phyloP scores from a whole-genome alignment of 1,140 invertebrate species.

The Dolichoris vasculosae region DNA sequence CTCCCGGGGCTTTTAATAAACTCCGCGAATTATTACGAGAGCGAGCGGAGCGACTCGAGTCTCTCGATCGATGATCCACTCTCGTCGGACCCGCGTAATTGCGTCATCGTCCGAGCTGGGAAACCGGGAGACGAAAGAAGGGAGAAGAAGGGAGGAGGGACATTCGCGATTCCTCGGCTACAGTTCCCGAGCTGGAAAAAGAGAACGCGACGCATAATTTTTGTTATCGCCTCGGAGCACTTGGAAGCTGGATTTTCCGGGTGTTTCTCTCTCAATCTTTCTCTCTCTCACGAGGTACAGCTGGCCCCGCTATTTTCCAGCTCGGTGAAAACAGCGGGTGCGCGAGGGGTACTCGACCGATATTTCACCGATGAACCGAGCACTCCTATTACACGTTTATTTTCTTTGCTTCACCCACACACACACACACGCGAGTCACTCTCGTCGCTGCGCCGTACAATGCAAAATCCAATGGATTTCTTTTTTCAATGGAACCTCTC shows the following conservation, averaged over 20 bases:
- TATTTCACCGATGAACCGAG: constrained; percentile 27
- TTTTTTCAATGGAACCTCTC: constrained; percentile 18
- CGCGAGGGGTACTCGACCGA: constrained; percentile 13
- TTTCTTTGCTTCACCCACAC: constrained; percentile 18
- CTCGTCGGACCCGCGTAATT: too few species aligned
- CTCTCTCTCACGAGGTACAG: not conserved
- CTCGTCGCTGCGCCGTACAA: not conserved
- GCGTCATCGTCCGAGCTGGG: not conserved
- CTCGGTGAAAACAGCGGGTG: constrained; percentile 42
- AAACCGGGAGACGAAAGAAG: too few species aligned
- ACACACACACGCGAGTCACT: not conserved
- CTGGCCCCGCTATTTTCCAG: constrained; percentile 46
- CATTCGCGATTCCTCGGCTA: too few species aligned
- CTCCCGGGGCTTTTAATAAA: constrained; percentile 13
- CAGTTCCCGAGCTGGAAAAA: not conserved
- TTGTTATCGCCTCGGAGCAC: constrained; percentile 39
- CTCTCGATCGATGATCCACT: not conserved
- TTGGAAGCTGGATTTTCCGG: constrained; percentile 11
- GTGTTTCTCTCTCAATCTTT: not conserved
- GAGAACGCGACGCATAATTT: constrained; percentile 31
- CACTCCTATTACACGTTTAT: constrained; percentile 48
- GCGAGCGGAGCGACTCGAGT: too few species aligned
- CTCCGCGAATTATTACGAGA: not conserved
- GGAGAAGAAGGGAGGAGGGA: too few species aligned
- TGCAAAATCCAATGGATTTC: constrained; percentile 31